phyloP scores from a whole-genome alignment of 1,140 invertebrate genomes.

The Onthophagus taurus region DNA sequence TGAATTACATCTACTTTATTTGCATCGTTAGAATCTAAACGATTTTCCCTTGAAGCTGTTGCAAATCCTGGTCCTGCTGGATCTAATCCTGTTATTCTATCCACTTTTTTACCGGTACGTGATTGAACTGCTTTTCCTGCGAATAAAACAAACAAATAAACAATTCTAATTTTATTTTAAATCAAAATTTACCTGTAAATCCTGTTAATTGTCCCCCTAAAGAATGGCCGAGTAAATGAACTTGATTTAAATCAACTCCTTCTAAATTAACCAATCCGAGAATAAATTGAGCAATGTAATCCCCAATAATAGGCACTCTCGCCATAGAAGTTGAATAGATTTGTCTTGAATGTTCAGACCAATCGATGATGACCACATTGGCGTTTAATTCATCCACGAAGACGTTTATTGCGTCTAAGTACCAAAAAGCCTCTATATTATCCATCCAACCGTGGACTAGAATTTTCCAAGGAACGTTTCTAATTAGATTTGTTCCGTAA shows the following conservation, averaged over 20 bases:
- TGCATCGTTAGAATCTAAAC: conserved; percentile 1
- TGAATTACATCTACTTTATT: conserved; percentile 4
- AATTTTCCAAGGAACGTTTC: neutral
- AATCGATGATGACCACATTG: neutral
- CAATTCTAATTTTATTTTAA: neutral
- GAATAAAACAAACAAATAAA: neutral
- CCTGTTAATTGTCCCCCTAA: conserved; percentile 62
- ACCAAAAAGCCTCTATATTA: conserved; percentile 2
- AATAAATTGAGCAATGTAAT: conserved; percentile 4
- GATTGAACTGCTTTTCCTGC: conserved; percentile 36
- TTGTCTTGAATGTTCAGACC: neutral
- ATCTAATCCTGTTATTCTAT: conserved; percentile 55
- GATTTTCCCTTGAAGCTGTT: conserved; percentile 24
- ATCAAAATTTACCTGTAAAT: conserved; percentile 44
- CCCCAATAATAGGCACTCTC: neutral
- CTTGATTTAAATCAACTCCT: conserved; percentile 14
- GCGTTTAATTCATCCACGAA: neutral
- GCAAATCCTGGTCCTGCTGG: conserved; percentile 53
- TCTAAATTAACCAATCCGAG: neutral
- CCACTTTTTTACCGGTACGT: conserved; percentile 35
- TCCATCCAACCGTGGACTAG: conserved; percentile 11
- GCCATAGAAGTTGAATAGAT: neutral
- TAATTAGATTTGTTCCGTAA: conserved; percentile 1
- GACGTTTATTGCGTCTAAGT: neutral
- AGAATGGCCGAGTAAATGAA: conserved; percentile 61